These are phyloP conservation scores for Nineta flava DNA, from an alignment of 2,888 invertebrate genomes.

Conservation along the genomic window DNA sequence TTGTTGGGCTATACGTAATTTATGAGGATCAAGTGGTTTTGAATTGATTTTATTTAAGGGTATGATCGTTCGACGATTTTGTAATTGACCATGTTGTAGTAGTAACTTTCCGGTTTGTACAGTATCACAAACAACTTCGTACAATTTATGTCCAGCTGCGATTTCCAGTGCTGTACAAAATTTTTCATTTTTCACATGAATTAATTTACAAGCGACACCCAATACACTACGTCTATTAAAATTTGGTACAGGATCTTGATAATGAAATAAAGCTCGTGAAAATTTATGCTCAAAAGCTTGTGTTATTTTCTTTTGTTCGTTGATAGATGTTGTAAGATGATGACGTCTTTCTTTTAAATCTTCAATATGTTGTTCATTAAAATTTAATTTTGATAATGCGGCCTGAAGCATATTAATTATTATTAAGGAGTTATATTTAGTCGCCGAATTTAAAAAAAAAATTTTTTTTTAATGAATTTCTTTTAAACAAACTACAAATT, in stretches of 20 bases:
- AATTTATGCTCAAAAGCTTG: conserved; percentile 40
- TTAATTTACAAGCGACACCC: conserved; percentile 67
- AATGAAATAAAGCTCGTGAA: conserved; percentile 49
- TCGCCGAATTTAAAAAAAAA: neutral
- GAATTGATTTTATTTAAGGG: conserved; percentile 78
- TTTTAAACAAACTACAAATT: too few species aligned
- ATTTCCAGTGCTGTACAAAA: conserved; percentile 70
- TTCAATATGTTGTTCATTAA: conserved; percentile 42
- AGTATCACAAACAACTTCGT: conserved; percentile 80
- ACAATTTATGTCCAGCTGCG: conserved; percentile 75
- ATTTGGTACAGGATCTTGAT: conserved; percentile 58
- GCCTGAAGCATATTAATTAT: conserved; percentile 23
- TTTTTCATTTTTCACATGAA: conserved; percentile 51
- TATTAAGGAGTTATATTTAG: too few species aligned
- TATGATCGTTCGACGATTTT: conserved; percentile 69
- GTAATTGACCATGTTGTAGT: conserved; percentile 65
- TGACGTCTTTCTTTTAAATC: conserved; percentile 34
- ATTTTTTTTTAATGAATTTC: neutral
- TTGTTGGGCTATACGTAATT: conserved; percentile 48
- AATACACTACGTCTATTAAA: conserved; percentile 50
- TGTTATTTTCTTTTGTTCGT: conserved; percentile 34
- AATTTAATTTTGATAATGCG: conserved; percentile 36
- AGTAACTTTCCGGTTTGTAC: conserved; percentile 73
- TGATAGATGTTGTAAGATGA: conserved; percentile 35
- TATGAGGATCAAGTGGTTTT: conserved; percentile 38